Evolutionary conservation across 2,888 invertebrate species (phyloP), one percentile per base, ranked within the genome.

Genomic region (Anoncus sp.): DNA sequence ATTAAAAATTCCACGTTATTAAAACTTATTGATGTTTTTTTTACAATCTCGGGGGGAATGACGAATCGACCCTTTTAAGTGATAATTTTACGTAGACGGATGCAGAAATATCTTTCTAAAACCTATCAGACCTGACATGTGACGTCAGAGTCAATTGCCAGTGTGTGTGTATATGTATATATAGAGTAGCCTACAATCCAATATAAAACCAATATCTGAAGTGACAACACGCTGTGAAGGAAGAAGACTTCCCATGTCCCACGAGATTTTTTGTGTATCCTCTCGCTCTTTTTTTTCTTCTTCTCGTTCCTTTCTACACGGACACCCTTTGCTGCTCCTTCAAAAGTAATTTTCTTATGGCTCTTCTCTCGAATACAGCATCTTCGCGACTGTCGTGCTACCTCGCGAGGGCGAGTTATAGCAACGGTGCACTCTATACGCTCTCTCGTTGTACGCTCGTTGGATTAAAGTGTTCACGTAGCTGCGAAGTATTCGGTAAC

Each of bases 201-300:
- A 87, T 87, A 86, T 84, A 85, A 86, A 86, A 84, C 81, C 85
- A 87, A 87, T 87, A 87, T 85, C 83, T 75, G 75, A 81, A 86
- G 82, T 85, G 83, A 83, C 84, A 84, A 77, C 80, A 40, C 45
- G 51, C 62, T 43, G 20, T 22, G 62, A 63, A 45, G 43, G 20
- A 67, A 59, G 55, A 57, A 57, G 67, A 67, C 51, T 72, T 59
- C 45, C 60, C 66, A 31, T 49, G 43, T 79, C 59, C 76, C 65
- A 16, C 24, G 73, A 69, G 79, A 75, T 53, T 65, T 73, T 45
- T 47, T 45, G 6, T 18, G 3, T 27, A n/a, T 22, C 35, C 69
- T 20, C 24, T 70, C 49, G 31, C 35, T 43, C 79, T 53, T 53
- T 74, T 67, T 60, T 65, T 53, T 55, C 62, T 43, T n/a, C n/a